Evolutionary conservation across 2,113 vertebrate genomes (phyloP).

Genomic region (Cepphus grylle): DNA sequence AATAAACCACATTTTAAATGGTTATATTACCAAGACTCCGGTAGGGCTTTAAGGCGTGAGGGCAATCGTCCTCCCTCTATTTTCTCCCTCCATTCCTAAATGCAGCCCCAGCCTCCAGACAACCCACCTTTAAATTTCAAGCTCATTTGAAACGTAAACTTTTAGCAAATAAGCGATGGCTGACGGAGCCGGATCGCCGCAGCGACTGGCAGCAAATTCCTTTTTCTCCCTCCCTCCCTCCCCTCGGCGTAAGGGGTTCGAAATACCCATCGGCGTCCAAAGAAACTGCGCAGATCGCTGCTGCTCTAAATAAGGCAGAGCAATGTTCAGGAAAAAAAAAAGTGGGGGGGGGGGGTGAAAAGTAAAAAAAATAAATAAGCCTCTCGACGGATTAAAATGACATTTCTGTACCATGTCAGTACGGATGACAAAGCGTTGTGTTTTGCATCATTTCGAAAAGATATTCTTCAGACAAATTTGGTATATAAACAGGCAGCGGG

Average conservation of each 20-base stretch:
- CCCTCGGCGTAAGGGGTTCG: constrained; percentile 39
- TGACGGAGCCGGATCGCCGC: not conserved
- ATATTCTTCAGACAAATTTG: constrained; percentile 46
- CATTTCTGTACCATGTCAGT: constrained; percentile 73
- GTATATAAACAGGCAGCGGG: constrained; percentile 29
- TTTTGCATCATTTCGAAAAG: constrained; percentile 62
- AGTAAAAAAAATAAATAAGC: not conserved
- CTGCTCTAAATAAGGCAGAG: constrained; percentile 74
- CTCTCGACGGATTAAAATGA: constrained; percentile 70
- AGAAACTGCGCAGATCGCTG: constrained; percentile 62
- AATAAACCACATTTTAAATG: constrained; percentile 62
- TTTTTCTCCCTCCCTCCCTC: constrained; percentile 31
- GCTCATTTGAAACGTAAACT: constrained; percentile 71
- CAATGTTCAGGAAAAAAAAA: constrained; percentile 40
- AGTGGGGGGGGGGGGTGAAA: not conserved
- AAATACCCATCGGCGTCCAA: constrained; percentile 77
- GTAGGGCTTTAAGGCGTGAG: not conserved
- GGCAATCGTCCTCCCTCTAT: not conserved
- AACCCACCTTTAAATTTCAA: constrained; percentile 36
- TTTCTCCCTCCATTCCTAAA: not conserved
- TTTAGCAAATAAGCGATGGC: constrained; percentile 56
- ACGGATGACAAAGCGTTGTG: constrained; percentile 41
- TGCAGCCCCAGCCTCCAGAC: not conserved
- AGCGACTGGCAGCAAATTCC: constrained; percentile 66
- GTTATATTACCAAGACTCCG: not conserved